phyloP scores from a whole-genome alignment of 2,113 vertebrate genomes.

The Aldabrachelys gigantea region DNA sequence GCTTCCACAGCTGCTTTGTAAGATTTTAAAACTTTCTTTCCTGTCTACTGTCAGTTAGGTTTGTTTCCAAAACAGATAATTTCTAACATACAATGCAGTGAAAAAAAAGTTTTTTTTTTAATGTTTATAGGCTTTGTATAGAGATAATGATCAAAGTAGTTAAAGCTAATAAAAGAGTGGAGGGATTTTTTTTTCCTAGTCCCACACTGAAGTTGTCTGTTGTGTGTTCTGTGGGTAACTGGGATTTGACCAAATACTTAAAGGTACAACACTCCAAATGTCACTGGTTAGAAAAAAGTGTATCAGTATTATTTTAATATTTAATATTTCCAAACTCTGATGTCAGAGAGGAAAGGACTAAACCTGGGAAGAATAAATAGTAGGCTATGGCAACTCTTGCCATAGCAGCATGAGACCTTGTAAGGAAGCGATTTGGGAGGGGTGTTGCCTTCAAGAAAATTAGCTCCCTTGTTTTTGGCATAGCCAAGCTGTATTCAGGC shows the following conservation, averaged over 20 bases:
- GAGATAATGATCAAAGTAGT: neutral
- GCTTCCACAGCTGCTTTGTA: neutral
- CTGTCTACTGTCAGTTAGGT: neutral
- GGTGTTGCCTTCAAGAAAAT: neutral
- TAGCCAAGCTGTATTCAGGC: neutral
- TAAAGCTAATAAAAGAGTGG: neutral
- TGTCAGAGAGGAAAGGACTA: neutral
- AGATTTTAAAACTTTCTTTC: neutral
- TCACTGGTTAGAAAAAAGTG: neutral
- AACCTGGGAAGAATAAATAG: neutral
- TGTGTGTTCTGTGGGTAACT: neutral
- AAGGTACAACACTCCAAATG: neutral
- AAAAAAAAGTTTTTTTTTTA: neutral
- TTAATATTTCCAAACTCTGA: neutral
- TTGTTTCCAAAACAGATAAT: neutral
- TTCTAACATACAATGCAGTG: neutral
- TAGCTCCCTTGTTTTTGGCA: neutral
- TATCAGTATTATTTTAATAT: neutral
- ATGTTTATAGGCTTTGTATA: neutral
- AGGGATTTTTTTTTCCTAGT: neutral
- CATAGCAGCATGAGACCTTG: neutral
- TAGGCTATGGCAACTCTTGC: rapidly evolving
- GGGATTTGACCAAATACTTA: neutral
- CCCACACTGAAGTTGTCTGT: neutral
- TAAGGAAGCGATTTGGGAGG: neutral